Evolutionary conservation across 2,797 vertebrate genomes (phyloP).

Genomic region (Malurus splendens): DNA sequence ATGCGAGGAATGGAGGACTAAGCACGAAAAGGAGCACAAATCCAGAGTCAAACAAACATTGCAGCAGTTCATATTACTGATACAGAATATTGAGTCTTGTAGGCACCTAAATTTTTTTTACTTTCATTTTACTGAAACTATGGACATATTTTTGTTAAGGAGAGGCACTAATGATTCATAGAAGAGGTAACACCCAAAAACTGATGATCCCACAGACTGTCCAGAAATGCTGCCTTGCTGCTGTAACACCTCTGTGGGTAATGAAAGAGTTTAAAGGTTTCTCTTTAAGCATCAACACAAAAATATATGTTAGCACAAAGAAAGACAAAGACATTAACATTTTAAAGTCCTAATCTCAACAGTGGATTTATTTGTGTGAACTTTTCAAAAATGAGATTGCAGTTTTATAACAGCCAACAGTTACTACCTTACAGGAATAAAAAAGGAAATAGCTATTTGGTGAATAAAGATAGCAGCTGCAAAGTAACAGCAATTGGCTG

Average conservation of each 20-base stretch:
- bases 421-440: background rate
- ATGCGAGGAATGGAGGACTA: background rate
- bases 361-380: background rate
- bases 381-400: background rate
- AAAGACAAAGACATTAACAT: background rate
- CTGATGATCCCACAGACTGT: background rate
- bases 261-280: background rate
- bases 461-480: background rate
- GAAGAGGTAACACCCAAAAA: background rate
- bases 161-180: background rate
- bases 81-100: background rate
- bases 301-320: background rate
- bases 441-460: constrained; percentile 9
- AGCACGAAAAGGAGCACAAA: background rate
- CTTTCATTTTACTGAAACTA: background rate
- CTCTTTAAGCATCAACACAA: background rate
- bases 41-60: background rate
- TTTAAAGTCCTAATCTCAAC: background rate
- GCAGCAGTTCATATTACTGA: background rate
- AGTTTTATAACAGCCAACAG: background rate
- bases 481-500: background rate
- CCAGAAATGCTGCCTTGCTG: background rate
- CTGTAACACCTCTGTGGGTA: background rate
- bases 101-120: background rate
- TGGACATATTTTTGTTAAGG: background rate